phyloP scores from a whole-genome alignment of 2,797 vertebrate species.

The Crypturellus tataupa region DNA sequence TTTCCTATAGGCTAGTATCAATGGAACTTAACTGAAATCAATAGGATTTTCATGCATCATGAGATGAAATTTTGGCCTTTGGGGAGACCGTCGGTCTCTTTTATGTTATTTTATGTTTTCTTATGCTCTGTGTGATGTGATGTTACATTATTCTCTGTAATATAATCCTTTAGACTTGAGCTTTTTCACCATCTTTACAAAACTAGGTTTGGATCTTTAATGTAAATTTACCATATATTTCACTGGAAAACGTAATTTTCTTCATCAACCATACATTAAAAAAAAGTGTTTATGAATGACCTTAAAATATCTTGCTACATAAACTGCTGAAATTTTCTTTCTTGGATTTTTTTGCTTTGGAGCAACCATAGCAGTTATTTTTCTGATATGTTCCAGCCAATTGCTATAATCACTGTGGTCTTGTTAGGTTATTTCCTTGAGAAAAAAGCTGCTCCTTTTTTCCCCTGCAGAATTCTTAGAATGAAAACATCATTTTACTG shows the following conservation, averaged over 20 bases:
- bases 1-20: not conserved
- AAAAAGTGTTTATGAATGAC: not conserved
- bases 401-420: conserved; percentile 29
- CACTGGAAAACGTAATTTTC: not conserved
- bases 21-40: not conserved
- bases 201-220: not conserved
- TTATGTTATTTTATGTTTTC: not conserved
- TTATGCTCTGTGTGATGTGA: not conserved
- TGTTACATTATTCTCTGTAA: not conserved
- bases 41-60: not conserved
- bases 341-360: conserved; percentile 10
- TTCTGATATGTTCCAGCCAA: conserved; percentile 38
- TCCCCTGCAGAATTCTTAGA: conserved; percentile 50
- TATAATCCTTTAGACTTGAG: not conserved
- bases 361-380: conserved; percentile 36
- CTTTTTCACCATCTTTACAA: not conserved
- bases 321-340: conserved; percentile 27
- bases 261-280: not conserved
- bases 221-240: not conserved
- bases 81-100: not conserved
- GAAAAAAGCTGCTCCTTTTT: conserved; percentile 38
- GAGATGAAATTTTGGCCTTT: not conserved
- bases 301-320: not conserved
- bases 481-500: conserved; percentile 73
- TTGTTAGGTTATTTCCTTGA: conserved; percentile 69